A percentile compares a stretch with the other conserved stretches of the same genome.
phyloP scores from a whole-genome alignment of 2,113 vertebrate species.

The Syngnathus scovelli region DNA sequence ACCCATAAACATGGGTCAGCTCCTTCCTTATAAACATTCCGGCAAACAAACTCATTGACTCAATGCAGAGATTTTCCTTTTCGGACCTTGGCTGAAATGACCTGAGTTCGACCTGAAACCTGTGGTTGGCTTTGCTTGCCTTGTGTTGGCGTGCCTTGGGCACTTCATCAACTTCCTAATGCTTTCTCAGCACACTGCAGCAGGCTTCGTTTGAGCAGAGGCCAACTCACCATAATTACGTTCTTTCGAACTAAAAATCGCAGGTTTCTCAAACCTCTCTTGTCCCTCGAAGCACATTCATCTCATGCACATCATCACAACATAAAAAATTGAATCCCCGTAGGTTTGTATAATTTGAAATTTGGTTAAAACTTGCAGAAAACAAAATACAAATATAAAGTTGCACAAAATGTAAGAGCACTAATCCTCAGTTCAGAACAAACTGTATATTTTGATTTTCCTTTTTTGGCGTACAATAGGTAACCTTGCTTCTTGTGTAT shows the following conservation, averaged over 20 bases:
- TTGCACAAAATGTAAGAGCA: background rate
- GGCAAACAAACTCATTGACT: constrained; percentile 69
- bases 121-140: constrained; percentile 62
- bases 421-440: background rate
- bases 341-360: background rate
- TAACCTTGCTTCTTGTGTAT: too few relatives aligned
- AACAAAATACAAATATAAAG: background rate
- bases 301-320: constrained; percentile 37
- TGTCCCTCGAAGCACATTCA: constrained; percentile 43
- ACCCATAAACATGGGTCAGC: constrained; percentile 68
- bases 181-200: constrained; percentile 57
- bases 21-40: constrained; percentile 69
- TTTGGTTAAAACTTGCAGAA: background rate
- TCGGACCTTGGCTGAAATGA: constrained; percentile 67
- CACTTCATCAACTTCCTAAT: constrained; percentile 56
- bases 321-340: background rate
- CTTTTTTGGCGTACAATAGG: too few relatives aligned
- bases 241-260: constrained; percentile 57
- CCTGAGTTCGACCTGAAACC: constrained; percentile 50
- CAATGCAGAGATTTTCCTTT: constrained; percentile 57
- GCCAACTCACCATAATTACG: constrained; percentile 66
- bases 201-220: constrained; percentile 60
- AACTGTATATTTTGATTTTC: too few relatives aligned
- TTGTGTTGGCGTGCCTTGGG: constrained; percentile 56
- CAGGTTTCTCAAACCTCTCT: constrained; percentile 53